phyloP scores from a whole-genome alignment of 2,888 invertebrate genomes.

The Chamaedrilus cognettii region DNA sequence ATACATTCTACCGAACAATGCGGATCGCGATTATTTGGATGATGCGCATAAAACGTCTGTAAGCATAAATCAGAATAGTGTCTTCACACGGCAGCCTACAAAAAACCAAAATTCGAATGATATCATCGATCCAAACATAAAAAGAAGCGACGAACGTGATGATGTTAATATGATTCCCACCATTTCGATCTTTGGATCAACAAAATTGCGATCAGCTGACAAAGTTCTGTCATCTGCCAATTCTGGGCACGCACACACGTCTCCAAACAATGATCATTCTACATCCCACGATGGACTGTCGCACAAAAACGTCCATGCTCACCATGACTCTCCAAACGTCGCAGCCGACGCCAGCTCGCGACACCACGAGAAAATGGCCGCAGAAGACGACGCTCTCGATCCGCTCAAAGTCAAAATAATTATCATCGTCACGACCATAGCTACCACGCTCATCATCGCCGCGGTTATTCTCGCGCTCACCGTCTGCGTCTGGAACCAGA shows the following conservation, averaged over 20 bases:
- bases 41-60: too few relatives aligned
- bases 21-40: too few relatives aligned
- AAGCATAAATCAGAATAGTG: too few relatives aligned
- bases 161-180: neutral
- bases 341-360: neutral
- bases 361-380: too few relatives aligned
- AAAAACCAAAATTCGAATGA: too few relatives aligned
- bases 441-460: slow-evolving; percentile 21
- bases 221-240: too few relatives aligned
- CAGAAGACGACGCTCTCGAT: neutral
- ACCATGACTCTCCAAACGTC: neutral
- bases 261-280: too few relatives aligned
- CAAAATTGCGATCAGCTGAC: too few relatives aligned
- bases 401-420: slow-evolving; percentile 2
- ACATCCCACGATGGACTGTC: too few relatives aligned
- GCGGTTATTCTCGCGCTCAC: slow-evolving; percentile 14
- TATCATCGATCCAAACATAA: neutral
- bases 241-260: neutral
- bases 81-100: too few relatives aligned
- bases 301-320: neutral
- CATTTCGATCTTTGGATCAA: neutral
- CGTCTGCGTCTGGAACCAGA: neutral
- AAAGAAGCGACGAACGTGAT: neutral
- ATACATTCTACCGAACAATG: neutral
- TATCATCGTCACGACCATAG: slow-evolving; percentile 11